Base-by-base conservation (phyloP, 2,888 invertebrate genomes). In the Trissolcus brochymenae region DNA sequence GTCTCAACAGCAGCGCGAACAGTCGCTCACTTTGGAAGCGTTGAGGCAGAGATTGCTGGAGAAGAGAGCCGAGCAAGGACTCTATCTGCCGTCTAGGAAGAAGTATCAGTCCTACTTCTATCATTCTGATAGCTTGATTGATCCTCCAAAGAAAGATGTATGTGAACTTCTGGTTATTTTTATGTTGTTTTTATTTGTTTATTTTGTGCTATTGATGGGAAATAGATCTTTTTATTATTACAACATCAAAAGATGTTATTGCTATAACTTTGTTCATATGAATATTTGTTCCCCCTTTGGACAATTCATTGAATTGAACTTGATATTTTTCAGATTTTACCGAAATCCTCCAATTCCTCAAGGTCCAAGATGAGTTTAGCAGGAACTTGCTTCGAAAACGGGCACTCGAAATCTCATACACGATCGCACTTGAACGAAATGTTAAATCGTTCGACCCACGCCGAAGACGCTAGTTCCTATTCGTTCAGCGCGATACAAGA, bases 41-140 rank as follows among this genome's bases (percentile, higher is more conserved):
- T 54, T 87, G n/a, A 79, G 67, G 17, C 80, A 82, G n/a, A 84
- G 82, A 66, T 65, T 86, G 14, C 76, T 81, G 35, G 84, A 86
- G 59, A 85, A 82, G 75, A 81, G 79, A 6, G 81, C 83, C 2
- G 87, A 87, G 49, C 80, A 83, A n/a, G 82, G 80, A 74, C 79
- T 87, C 1, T 87, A 87, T 62, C 67, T 81, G 17, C 87, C 87
- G 0, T 78, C 82, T 13, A 80, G 82, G 21, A 81, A 82, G 14
- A 79, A 83, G 54, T 78, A 83, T 9, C 84, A 84, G 19, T 81
- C 82, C 13, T 82, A 83, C 50, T 81, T 82, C 50, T 80, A 57
- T 55, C 71, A 79, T 64, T 64, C 79, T 1, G 68, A 71, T 25
- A 71, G 68, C 25, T 50, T 60, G 40, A 17, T 74, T n/a, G 71